Evolutionary conservation across 2,113 vertebrate genomes (phyloP).

Genomic region (Clupea harengus): DNA sequence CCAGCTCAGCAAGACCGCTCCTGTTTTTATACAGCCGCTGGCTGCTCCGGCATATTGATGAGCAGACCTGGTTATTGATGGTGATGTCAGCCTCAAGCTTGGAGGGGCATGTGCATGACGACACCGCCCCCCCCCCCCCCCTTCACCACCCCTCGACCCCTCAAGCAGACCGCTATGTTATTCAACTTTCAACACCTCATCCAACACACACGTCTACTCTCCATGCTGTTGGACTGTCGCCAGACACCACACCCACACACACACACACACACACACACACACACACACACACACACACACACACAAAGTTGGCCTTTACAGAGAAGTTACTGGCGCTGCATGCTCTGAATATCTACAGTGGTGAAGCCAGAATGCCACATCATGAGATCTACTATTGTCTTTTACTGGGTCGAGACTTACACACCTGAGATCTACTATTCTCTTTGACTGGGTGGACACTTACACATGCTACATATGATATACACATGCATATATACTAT

Average conservation of each 20-base stretch:
- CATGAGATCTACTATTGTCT: too few species aligned
- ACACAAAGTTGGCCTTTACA: neutral
- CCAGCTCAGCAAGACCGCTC: constrained; percentile 55
- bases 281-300: neutral
- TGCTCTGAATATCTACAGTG: too few species aligned
- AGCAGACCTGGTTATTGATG: constrained; percentile 71
- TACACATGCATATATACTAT: too few species aligned
- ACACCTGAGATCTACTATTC: too few species aligned
- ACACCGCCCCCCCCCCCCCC: constrained; percentile 62
- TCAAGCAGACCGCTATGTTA: constrained; percentile 48
- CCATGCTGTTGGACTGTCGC: constrained; percentile 56
- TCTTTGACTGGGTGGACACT: too few species aligned
- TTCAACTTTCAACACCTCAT: constrained; percentile 73
- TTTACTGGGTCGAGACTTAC: too few species aligned
- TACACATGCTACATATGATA: too few species aligned
- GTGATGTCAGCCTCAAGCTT: constrained; percentile 74
- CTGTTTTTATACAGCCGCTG: constrained; percentile 72
- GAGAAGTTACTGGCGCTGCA: too few species aligned
- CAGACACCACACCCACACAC: constrained; percentile 41
- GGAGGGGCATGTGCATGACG: constrained; percentile 72
- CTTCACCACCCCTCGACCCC: constrained; percentile 59
- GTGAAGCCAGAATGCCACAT: too few species aligned
- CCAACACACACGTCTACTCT: constrained; percentile 49
- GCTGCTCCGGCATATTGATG: constrained; percentile 73
- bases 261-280: neutral